Base-by-base conservation (phyloP, 2,113 vertebrate genomes). In the Callipepla squamata region DNA sequence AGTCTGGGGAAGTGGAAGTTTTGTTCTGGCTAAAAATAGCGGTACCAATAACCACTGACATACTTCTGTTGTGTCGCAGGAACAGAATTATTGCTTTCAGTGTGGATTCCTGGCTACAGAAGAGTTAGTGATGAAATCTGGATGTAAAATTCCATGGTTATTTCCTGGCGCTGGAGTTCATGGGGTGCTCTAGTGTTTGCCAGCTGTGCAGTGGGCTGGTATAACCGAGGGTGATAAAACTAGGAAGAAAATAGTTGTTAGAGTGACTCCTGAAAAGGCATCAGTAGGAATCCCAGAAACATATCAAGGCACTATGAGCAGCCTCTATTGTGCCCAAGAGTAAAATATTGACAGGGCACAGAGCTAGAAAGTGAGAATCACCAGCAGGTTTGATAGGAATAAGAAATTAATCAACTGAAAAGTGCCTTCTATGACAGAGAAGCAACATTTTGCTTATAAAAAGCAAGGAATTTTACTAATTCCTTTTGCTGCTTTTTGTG, bases 11-110 rank as follows among this genome's bases (percentile, higher is more conserved):
- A 97, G 80, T 34, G 28, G 85, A 93, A 96, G 83, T 34, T 93
- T 93, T 73, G 15, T 91, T 38, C 90, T 89, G 83, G 47, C 96
- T 95, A 94, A 96, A 97, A 96, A 97, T 92, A 95, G 65, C 19
- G 11, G 87, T 88, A 68, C 95, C 96, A 92, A 94, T 73, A 95
- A 81, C 81, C 40, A 69, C 73, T 88, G 7, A 45, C 5, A 92
- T 58, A 30, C 75, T 92, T 91, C 36, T 78, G 13, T 85, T 96
- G 61, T 53, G 14, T 59, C 36, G 62, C 58, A 87, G 68, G 80
- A 66, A 38, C 28, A 67, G 69, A 86, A 87, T 87, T 63, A 7
- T 12, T 94, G 70, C 95, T 94, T 89, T 82, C 21, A 69, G 36
- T 51, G 85, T 93, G 92, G 42, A 90, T 93, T 96, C 95, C 72